phyloP scores from a whole-genome alignment of 2,113 vertebrate genomes.

The Ranitomeya variabilis region DNA sequence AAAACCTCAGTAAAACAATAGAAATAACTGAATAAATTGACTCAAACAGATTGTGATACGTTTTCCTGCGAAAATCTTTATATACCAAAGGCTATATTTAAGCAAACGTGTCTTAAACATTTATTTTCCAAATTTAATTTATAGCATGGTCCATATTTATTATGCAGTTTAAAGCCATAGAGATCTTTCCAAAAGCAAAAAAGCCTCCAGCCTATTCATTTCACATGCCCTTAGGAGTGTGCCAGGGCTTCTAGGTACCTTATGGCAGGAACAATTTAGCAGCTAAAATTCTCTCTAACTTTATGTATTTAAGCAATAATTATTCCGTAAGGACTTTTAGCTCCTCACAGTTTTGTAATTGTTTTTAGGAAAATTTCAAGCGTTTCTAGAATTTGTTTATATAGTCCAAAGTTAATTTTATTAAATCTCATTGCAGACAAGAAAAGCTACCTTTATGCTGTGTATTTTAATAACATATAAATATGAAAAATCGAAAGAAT shows the following conservation, averaged over 20 bases:
- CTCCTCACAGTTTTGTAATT: background rate
- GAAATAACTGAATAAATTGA: background rate
- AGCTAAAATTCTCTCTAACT: constrained; percentile 23
- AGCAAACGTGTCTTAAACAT: background rate
- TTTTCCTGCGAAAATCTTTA: background rate
- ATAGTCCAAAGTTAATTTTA: background rate
- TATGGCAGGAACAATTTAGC: constrained; percentile 21
- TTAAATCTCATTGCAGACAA: background rate
- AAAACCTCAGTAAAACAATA: constrained; percentile 1
- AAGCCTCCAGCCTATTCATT: constrained; percentile 2
- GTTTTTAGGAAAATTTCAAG: constrained; percentile 18
- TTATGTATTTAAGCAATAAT: constrained; percentile 49
- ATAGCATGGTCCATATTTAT: background rate
- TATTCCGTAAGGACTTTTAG: background rate
- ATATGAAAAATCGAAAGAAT: background rate
- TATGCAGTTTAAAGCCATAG: constrained; percentile 24
- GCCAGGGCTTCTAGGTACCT: constrained; percentile 18
- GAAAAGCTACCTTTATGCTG: background rate
- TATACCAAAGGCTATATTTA: background rate
- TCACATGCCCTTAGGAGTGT: constrained; percentile 31
- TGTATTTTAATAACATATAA: background rate
- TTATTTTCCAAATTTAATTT: constrained; percentile 33
- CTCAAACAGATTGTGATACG: background rate
- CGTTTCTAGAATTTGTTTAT: background rate
- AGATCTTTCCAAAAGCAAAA: constrained; percentile 21